Percentiles rank a stretch among this genome's conserved stretches.
phyloP scores from a whole-genome alignment of 1,140 invertebrate genomes.

The Pachypeltis micranthus region DNA sequence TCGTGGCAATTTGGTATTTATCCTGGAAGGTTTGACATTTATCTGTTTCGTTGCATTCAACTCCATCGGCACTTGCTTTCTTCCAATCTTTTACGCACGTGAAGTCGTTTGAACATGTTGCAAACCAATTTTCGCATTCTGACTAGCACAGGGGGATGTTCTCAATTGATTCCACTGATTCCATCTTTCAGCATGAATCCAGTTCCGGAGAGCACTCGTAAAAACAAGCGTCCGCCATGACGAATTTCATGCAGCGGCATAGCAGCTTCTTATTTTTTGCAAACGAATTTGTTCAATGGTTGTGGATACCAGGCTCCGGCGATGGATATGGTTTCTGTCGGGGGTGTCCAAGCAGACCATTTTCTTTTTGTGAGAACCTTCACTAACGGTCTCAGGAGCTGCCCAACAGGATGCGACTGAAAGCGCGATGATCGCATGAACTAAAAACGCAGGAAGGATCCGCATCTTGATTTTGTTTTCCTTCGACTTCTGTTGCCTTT shows the following conservation, averaged over 20 bases:
- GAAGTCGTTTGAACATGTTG: neutral
- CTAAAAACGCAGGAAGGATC: no score
- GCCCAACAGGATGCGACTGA: no score
- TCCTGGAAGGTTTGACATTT: neutral
- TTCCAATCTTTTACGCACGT: neutral
- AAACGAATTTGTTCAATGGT: neutral
- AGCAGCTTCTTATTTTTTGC: neutral
- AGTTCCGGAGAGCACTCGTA: neutral
- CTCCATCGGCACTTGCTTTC: neutral
- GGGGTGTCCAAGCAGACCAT: no score
- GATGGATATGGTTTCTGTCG: no score
- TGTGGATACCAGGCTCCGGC: no score
- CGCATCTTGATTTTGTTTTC: no score
- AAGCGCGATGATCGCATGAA: no score
- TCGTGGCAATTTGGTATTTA: neutral
- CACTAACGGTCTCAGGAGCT: no score
- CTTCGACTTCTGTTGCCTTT: no score
- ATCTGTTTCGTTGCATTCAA: neutral
- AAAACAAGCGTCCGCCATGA: neutral
- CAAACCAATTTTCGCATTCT: neutral
- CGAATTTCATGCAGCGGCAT: neutral
- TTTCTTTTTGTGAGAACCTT: no score
- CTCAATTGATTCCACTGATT: neutral
- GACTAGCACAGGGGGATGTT: neutral
- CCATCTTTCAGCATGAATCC: no score